phyloP scores from a whole-genome alignment of 2,888 invertebrate species.

The Herminia tarsipennalis region DNA sequence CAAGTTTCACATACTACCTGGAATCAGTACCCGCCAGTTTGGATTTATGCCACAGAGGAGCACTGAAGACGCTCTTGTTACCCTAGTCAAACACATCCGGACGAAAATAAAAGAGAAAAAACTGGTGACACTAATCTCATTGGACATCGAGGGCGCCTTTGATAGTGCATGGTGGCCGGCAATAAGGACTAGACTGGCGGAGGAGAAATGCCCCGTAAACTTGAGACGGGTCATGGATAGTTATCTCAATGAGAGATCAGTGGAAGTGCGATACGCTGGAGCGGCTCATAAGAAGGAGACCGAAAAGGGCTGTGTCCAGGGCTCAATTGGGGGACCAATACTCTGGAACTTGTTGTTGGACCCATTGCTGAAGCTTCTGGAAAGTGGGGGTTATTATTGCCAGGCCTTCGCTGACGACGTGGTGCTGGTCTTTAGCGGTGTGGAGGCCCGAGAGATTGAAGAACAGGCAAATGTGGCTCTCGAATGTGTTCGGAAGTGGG shows the following conservation, averaged over 20 bases:
- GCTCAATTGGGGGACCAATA: conserved; percentile 21
- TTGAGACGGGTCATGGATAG: not conserved
- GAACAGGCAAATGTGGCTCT: conserved; percentile 10
- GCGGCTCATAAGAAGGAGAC: not conserved
- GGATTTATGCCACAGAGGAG: not conserved
- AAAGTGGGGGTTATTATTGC: no score
- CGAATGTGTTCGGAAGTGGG: conserved; percentile 10
- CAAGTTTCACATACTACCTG: conserved; percentile 1
- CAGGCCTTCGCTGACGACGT: no score
- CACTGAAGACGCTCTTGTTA: not conserved
- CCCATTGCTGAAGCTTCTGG: no score
- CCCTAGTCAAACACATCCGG: not conserved
- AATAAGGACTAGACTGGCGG: not conserved
- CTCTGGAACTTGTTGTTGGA: conserved; percentile 25
- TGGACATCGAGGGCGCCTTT: not conserved
- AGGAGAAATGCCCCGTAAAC: not conserved
- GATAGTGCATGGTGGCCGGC: no score
- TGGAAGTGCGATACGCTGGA: not conserved
- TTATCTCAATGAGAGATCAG: not conserved
- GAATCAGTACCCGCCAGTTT: not conserved
- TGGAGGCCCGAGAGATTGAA: no score
- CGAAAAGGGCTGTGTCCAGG: conserved; percentile 22
- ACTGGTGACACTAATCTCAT: not conserved
- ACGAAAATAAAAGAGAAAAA: not conserved
- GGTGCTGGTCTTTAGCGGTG: no score